Conservation (phyloP, 2,113 vertebrate genomes). For the Lucifuga dentata region DNA sequence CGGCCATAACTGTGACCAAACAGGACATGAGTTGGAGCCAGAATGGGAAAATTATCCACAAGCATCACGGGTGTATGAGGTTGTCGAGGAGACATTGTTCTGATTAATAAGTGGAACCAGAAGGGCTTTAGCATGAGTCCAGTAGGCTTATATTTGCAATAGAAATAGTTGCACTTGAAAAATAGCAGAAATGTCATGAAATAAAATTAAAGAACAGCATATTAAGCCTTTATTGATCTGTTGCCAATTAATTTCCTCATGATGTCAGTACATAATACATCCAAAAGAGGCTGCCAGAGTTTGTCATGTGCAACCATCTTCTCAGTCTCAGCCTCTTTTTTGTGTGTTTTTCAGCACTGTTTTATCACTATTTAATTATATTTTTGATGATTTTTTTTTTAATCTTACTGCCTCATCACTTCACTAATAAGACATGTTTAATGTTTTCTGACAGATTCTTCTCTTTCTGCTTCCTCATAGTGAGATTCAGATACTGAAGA, state of each 20-base stretch:
- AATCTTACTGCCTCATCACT: not conserved
- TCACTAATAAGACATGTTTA: not conserved
- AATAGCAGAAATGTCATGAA: no score
- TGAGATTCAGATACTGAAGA: conserved; percentile 93
- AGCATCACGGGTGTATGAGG: conserved; percentile 5
- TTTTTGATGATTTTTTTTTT: not conserved
- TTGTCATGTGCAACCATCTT: no score
- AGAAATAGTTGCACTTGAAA: no score
- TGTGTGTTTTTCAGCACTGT: not conserved
- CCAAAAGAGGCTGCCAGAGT: no score
- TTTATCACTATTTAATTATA: not conserved
- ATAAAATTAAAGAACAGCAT: no score
- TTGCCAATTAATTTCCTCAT: no score
- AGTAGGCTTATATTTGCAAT: no score
- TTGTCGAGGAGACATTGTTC: conserved; percentile 28
- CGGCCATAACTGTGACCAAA: conserved; percentile 27
- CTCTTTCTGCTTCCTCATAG: conserved; percentile 71
- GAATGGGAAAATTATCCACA: conserved; percentile 14
- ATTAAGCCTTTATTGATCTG: no score
- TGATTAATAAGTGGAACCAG: not conserved
- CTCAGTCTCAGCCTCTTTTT: no score
- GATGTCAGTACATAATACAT: no score
- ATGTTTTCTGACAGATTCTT: not conserved
- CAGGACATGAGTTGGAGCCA: not conserved
- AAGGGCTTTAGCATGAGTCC: not conserved